phyloP scores from a whole-genome alignment of 2,888 invertebrate genomes.

The Acronicta alni region DNA sequence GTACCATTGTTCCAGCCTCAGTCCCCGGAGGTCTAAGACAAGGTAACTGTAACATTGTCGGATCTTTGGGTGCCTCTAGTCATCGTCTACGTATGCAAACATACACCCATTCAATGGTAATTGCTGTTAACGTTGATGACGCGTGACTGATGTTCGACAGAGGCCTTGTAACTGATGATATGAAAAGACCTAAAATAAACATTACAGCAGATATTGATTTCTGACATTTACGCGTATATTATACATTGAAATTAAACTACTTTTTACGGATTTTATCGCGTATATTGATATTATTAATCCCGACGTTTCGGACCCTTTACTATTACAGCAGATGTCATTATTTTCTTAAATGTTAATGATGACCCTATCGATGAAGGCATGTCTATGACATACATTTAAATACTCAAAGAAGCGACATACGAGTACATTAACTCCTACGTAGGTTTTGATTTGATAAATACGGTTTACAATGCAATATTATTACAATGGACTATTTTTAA shows the following conservation, averaged over 20 bases:
- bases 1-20: conserved; percentile 72
- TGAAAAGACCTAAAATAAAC: conserved; percentile 57
- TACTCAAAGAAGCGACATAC: conserved; percentile 54
- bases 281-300: too few species aligned
- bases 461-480: conserved; percentile 62
- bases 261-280: too few species aligned
- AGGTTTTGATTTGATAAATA: conserved; percentile 66
- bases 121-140: conserved; percentile 71
- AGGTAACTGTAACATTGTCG: conserved; percentile 79
- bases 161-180: conserved; percentile 70
- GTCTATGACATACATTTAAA: conserved; percentile 59
- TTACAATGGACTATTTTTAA: conserved; percentile 73
- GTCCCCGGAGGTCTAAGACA: conserved; percentile 76
- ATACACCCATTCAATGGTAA: conserved; percentile 71
- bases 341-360: conserved; percentile 53
- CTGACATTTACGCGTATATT: too few species aligned
- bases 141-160: conserved; percentile 69
- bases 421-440: conserved; percentile 55
- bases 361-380: conserved; percentile 41
- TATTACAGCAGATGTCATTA: conserved; percentile 50
- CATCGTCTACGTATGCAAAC: conserved; percentile 56
- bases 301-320: too few species aligned
- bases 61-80: conserved; percentile 54
- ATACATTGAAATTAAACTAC: too few species aligned
- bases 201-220: conserved; percentile 50